A percentile compares a stretch with the other conserved stretches of the same genome.
phyloP scores from a whole-genome alignment of 2,888 invertebrate genomes.

The Stenodera caucasica region DNA sequence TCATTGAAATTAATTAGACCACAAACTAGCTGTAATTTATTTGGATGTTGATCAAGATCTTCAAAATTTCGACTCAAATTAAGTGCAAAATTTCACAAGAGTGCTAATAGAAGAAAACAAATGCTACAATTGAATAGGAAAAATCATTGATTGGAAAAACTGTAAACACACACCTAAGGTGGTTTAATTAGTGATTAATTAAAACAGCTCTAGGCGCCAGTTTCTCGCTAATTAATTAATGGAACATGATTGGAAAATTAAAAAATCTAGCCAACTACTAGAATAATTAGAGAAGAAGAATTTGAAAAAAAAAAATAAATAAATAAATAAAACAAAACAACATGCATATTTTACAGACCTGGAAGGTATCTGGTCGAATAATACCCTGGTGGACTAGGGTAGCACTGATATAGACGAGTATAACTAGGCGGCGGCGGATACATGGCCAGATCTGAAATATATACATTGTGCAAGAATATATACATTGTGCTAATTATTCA shows the following conservation, averaged over 20 bases:
- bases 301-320: not conserved
- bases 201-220: not conserved
- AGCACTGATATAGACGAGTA: constrained; percentile 65
- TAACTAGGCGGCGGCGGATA: constrained; percentile 63
- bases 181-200: not conserved
- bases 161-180: no score
- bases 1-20: no score
- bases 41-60: no score
- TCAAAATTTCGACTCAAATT: no score
- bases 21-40: no score
- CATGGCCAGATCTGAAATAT: constrained; percentile 65
- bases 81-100: no score
- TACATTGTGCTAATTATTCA: constrained; percentile 26
- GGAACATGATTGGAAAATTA: no score
- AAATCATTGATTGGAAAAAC: no score
- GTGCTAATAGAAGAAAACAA: not conserved
- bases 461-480: constrained; percentile 35
- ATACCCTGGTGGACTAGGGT: constrained; percentile 53
- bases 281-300: not conserved
- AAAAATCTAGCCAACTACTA: no score
- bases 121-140: not conserved
- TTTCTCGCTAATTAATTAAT: not conserved
- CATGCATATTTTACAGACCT: constrained; percentile 49
- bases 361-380: constrained; percentile 50
- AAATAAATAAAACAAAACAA: not conserved